A percentile compares a stretch with the other conserved stretches of the same genome.
Evolutionary conservation across 2,888 invertebrate genomes (phyloP).

Genomic region (Marasmarcha lunaedactyla): DNA sequence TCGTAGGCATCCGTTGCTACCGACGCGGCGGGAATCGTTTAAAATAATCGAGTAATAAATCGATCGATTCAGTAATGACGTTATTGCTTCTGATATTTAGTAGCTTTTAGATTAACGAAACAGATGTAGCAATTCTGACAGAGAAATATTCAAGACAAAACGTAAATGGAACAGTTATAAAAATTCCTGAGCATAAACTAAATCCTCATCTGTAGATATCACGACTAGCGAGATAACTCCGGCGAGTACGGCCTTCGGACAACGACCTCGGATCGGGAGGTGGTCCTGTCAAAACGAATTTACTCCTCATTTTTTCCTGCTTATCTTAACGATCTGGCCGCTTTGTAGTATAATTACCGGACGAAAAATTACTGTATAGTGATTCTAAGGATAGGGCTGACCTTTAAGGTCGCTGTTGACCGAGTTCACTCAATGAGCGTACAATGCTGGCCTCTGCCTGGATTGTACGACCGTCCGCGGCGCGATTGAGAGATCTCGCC

Average conservation of each 20-base stretch:
- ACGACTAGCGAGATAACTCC: not conserved
- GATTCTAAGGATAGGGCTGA: conserved; percentile 8
- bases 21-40: conserved; percentile 5
- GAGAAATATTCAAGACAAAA: too few relatives aligned
- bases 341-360: conserved; percentile 38
- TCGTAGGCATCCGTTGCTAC: not conserved
- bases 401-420: conserved; percentile 31
- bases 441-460: conserved; percentile 12
- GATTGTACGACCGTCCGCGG: conserved; percentile 1
- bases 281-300: conserved; percentile 25
- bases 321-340: conserved; percentile 31
- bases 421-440: conserved; percentile 22
- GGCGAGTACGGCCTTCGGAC: not conserved
- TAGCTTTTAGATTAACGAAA: too few relatives aligned
- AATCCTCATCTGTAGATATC: not conserved
- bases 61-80: not conserved
- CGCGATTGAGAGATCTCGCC: conserved; percentile 10
- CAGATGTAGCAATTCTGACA: too few relatives aligned
- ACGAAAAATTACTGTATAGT: conserved; percentile 21
- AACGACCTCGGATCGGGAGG: conserved; percentile 6
- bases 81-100: not conserved
- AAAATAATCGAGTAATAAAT: conserved; percentile 13
- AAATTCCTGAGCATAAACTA: too few relatives aligned
- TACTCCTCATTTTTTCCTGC: conserved; percentile 29
- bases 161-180: too few relatives aligned